Conservation (phyloP, 2,797 vertebrate species). For the Myripristis murdjan region DNA sequence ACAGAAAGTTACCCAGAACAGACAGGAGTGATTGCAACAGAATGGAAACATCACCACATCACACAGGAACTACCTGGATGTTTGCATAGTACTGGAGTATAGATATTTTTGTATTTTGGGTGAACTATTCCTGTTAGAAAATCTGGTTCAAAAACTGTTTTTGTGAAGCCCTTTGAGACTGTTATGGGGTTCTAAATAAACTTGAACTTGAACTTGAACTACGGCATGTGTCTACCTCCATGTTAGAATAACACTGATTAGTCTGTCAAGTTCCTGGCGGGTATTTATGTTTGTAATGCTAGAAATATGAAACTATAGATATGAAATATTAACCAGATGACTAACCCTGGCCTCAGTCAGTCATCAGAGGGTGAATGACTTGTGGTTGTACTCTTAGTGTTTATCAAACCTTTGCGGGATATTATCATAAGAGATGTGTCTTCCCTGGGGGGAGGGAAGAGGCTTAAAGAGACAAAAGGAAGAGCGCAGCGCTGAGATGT, state of each 20-base stretch:
- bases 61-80: no score
- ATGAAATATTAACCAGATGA: background rate
- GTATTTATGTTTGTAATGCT: background rate
- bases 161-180: no score
- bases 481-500: no score
- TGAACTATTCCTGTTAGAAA: no score
- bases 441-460: slow-evolving; percentile 1
- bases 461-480: background rate
- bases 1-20: no score
- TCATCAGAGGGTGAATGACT: slow-evolving; percentile 1
- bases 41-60: no score
- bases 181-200: no score
- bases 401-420: slow-evolving; percentile 6
- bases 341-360: background rate
- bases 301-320: slow-evolving; percentile 8
- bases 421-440: slow-evolving; percentile 3
- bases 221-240: background rate
- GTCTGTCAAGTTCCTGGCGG: slow-evolving; percentile 7
- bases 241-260: slow-evolving; percentile 11
- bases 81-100: no score
- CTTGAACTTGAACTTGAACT: no score
- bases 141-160: no score
- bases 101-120: no score
- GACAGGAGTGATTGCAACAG: no score
- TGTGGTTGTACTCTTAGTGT: background rate